Evolutionary conservation across 1,140 invertebrate genomes (phyloP).

Genomic region (Bombyx mandarina): DNA sequence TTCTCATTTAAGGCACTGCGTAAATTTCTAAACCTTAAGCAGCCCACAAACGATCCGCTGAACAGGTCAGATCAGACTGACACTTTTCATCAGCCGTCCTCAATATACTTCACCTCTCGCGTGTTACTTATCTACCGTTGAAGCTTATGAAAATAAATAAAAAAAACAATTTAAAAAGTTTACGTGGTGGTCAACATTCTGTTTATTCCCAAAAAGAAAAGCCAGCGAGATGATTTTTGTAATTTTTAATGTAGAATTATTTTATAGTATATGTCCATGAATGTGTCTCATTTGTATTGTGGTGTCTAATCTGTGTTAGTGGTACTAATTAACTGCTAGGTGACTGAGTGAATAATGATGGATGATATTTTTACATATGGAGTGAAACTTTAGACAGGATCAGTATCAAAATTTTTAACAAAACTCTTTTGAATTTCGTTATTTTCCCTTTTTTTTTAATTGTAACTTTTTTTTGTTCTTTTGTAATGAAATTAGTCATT

Average conservation of each 20-base stretch:
- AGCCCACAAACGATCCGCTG: no score
- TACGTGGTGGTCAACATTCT: no score
- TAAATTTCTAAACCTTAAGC: not conserved
- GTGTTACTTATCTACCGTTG: constrained; percentile 1
- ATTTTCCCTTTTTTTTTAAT: not conserved
- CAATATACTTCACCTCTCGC: not conserved
- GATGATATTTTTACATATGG: constrained; percentile 63
- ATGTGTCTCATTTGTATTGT: constrained; percentile 68
- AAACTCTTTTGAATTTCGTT: constrained; percentile 11
- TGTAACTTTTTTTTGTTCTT: no score
- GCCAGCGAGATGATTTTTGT: constrained; percentile 19
- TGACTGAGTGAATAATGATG: constrained; percentile 55
- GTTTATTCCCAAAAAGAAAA: no score
- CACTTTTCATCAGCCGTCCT: not conserved
- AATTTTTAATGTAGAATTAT: constrained; percentile 49
- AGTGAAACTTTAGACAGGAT: constrained; percentile 17
- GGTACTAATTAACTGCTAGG: constrained; percentile 58
- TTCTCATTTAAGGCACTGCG: not conserved
- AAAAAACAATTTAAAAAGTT: no score
- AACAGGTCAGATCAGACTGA: no score
- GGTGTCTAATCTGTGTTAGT: constrained; percentile 68
- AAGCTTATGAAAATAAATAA: no score
- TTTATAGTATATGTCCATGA: constrained; percentile 64
- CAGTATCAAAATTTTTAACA: not conserved
- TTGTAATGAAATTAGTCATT: no score